Percentiles rank a stretch among this genome's conserved stretches.
Conservation (phyloP, 2,888 invertebrate species). For the Eristalinus aeneus region DNA sequence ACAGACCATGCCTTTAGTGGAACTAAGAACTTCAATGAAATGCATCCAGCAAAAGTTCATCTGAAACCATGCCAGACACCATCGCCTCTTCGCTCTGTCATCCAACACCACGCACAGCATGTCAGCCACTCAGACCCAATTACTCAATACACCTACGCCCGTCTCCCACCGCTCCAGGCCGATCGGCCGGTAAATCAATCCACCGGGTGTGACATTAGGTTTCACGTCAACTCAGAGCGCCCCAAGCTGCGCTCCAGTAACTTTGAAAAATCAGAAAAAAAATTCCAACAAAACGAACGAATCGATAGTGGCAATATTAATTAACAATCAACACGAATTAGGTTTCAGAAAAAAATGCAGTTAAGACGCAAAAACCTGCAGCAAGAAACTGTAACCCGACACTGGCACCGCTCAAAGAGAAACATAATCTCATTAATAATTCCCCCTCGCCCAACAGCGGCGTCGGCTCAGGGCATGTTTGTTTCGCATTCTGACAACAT, state of each 20-base stretch:
- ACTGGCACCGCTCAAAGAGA: slow-evolving; percentile 50
- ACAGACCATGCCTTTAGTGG: too few relatives aligned
- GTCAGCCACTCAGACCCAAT: slow-evolving; percentile 8
- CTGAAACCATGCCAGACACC: not conserved
- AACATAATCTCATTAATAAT: slow-evolving; percentile 67
- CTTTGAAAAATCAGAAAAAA: slow-evolving; percentile 4
- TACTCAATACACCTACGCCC: not conserved
- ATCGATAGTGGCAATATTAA: slow-evolving; percentile 62
- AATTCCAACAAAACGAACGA: slow-evolving; percentile 8
- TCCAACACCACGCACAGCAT: not conserved
- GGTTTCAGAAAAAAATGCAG: slow-evolving; percentile 62
- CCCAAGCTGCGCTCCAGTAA: slow-evolving; percentile 9
- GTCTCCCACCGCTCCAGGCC: not conserved
- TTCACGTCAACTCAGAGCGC: slow-evolving; percentile 22
- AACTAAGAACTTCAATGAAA: too few relatives aligned
- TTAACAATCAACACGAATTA: slow-evolving; percentile 61
- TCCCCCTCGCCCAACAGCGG: slow-evolving; percentile 21
- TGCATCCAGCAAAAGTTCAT: too few relatives aligned
- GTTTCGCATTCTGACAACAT: not conserved
- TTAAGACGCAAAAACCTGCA: slow-evolving; percentile 12
- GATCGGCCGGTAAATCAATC: slow-evolving; percentile 37
- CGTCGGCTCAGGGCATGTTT: not conserved
- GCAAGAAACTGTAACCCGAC: slow-evolving; percentile 33
- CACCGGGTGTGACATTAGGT: slow-evolving; percentile 47
- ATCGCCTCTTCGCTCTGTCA: not conserved